Evolutionary conservation across 2,888 invertebrate genomes (phyloP), one percentile per base, ranked within the genome.

Genomic region (Pseudococcus viburni): DNA sequence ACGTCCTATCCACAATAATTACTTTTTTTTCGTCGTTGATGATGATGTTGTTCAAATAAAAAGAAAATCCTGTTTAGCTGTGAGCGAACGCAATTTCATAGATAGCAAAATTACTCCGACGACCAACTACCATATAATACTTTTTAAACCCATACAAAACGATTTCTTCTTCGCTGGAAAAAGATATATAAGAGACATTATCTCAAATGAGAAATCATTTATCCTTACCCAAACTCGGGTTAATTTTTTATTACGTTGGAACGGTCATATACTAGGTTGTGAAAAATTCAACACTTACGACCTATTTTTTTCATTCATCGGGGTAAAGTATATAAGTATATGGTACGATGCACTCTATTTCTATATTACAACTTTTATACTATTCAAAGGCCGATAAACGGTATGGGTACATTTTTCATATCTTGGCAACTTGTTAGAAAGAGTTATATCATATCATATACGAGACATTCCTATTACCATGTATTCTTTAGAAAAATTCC

Each of bases 171-270:
- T 33, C 1, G 80, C 17, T 9, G 26, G 7, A n/a, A n/a, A 42
- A 80, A 80, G n/a, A 80, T 77, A 42, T 80, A 80, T 73, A 33
- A 80, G 80, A n/a, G n/a, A 80, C 33, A 80, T 80, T 80, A 80
- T 80, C 42, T 80, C 17, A 46, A 80, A 80, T 46, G 80, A 42
- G 80, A 42, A 80, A 80, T 80, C 80, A 42, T 80, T 80, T 80
- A 80, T 80, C 80, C n/a, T 80, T 80, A 80, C 42, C 42, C 19
- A 80, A 39, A 80, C 42, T n/a, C 17, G 17, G 42, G 80, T 80
- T 42, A 80, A 80, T 80, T 80, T 80, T 80, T 80, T 46, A 80
- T 80, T n/a, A 80, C n/a, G 46, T 33, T 73, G 33, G 33, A 73
- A 33, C 26, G 33, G 9, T 33, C 33, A 11, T 33, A 26, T 6